Base-by-base conservation (phyloP, 2,113 vertebrate genomes). In the Phaetusa simplex region DNA sequence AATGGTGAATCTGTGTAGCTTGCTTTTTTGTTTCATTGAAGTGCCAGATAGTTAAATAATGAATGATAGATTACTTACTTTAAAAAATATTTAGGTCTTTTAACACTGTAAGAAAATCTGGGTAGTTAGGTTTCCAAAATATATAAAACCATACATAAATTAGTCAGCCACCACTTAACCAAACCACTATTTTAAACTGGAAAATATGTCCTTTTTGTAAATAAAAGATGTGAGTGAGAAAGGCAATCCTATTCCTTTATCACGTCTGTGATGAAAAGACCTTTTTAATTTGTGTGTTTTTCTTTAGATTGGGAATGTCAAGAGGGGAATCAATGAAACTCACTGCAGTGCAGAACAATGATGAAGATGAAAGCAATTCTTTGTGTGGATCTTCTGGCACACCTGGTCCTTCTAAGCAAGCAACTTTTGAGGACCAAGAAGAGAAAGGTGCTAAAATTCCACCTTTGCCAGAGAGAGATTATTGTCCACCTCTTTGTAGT, bases 301-400 rank as follows among this genome's bases (percentile, higher is more conserved):
- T 95, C 32, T 62, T 96, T 95, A 99, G 98, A 73, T 94, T 97
- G 96, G 98, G 98, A 78, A 98, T 99, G 97, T 98, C 98, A 93
- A 98, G 96, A 97, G 98, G 98, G 49, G 98, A 99, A 82, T 98
- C 98, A 52, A 32, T 97, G 64, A 98, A 98, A 62, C 98, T 98
- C 58, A 98, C 98, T 85, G 89, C 97, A 88, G 97, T 87, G 58
- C 95, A 98, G 93, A 98, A 91, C 61, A 98, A 42, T 64, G 95
- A 97, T 59, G 97, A 98, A 94, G 97, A 98, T 78, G 97, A 98
- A 87, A 97, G 93, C 66, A 97, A 38, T 83, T 98, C 98, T 81
- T 90, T 97, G 6, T 83, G 94, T 59, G 94, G 88, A 22, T 94
- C 97, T 94, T 96, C 98, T 69, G 93, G 95, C 58, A 92, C 96